These are phyloP conservation scores for Cantharis nigra DNA, from an alignment of 2,888 invertebrate genomes.

Conservation along the genomic window DNA sequence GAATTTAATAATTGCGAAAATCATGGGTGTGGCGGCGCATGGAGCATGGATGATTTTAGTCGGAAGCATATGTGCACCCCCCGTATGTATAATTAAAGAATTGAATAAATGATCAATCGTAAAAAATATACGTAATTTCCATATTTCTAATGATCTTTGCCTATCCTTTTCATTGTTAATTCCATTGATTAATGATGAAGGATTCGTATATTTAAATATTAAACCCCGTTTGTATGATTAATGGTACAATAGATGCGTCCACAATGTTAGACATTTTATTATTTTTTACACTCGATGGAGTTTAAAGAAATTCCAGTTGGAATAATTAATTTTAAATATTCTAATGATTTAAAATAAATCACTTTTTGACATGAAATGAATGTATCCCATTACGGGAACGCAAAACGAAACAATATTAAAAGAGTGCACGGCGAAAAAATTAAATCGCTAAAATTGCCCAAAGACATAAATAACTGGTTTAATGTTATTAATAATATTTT, in stretches of 20 bases:
- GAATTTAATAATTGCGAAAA: not conserved
- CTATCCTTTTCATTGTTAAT: constrained; percentile 30
- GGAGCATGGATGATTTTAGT: not conserved
- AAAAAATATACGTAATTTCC: constrained; percentile 31
- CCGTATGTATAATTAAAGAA: not conserved
- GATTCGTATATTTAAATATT: constrained; percentile 32
- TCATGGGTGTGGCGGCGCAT: not conserved
- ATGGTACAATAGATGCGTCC: constrained; percentile 30
- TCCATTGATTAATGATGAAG: constrained; percentile 35
- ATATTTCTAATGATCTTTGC: constrained; percentile 33
- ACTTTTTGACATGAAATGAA: constrained; percentile 28
- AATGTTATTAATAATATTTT: not conserved
- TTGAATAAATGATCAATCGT: constrained; percentile 16
- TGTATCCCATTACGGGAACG: constrained; percentile 17
- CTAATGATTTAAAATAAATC: constrained; percentile 34
- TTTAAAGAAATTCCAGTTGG: constrained; percentile 28
- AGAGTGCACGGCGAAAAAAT: constrained; percentile 13
- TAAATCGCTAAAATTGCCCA: constrained; percentile 6
- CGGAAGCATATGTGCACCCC: not conserved
- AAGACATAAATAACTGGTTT: not conserved
- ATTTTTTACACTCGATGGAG: constrained; percentile 32
- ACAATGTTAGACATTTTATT: constrained; percentile 30
- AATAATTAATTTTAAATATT: constrained; percentile 36
- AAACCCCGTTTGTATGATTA: constrained; percentile 33
- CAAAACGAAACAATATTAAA: constrained; percentile 16